phyloP scores from a whole-genome alignment of 92 coral and sea anemone species.

The Porites rus region DNA sequence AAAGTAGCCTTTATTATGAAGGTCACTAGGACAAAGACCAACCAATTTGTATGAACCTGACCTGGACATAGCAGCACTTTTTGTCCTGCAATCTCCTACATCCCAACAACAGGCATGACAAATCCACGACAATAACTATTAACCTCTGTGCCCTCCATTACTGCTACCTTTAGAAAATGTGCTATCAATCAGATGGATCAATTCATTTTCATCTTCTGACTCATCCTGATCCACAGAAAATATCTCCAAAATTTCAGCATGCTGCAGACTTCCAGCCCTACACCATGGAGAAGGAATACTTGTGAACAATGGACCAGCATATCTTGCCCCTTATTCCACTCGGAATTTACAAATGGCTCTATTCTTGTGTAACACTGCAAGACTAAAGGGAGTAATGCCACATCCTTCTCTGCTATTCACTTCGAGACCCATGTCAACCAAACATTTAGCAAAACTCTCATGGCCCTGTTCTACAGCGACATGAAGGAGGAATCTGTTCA shows the following conservation, averaged over 20 bases:
- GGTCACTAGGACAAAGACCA: slow-evolving; percentile 28
- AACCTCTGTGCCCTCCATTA: not conserved
- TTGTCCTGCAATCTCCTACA: slow-evolving; percentile 38
- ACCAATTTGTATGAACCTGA: not conserved
- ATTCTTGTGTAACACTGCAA: slow-evolving; percentile 28
- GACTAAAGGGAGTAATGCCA: slow-evolving; percentile 47
- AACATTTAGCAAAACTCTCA: slow-evolving; percentile 50
- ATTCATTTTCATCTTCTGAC: slow-evolving; percentile 47
- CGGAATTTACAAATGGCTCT: slow-evolving; percentile 9
- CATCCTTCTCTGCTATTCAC: slow-evolving; percentile 52
- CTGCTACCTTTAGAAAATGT: slow-evolving; percentile 12
- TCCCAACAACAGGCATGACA: slow-evolving; percentile 41
- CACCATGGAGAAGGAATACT: too few relatives aligned
- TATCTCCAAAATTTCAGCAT: not conserved
- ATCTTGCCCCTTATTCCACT: slow-evolving; percentile 38
- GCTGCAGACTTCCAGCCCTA: slow-evolving; percentile 18
- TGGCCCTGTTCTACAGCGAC: slow-evolving; percentile 47
- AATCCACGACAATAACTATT: slow-evolving; percentile 21
- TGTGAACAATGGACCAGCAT: slow-evolving; percentile 38
- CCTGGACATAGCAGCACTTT: slow-evolving; percentile 46
- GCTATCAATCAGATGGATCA: not conserved
- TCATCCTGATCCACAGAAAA: slow-evolving; percentile 14
- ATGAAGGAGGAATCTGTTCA: slow-evolving; percentile 42
- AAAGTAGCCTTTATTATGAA: slow-evolving; percentile 59
- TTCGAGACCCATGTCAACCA: slow-evolving; percentile 48